Base-by-base conservation (phyloP, 2,797 vertebrate species). In the Kryptopterus vitreolus region DNA sequence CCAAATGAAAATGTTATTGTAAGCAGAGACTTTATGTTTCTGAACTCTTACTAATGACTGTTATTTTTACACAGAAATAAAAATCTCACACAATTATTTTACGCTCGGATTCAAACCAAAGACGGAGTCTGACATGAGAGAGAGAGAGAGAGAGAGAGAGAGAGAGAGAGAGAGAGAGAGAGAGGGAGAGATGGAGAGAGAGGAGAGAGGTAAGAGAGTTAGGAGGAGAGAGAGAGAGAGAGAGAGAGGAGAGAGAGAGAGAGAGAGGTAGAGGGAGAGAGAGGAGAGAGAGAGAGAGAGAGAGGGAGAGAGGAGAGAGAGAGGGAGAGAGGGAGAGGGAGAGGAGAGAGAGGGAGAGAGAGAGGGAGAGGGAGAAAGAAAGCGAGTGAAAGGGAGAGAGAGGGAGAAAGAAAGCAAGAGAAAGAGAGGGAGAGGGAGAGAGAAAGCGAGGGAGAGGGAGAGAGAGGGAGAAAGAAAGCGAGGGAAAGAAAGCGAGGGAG, bases 21-120 rank as follows among this genome's bases (percentile, higher is more conserved):
- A 76, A 43, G 18, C 53, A 59, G 24, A 71, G 18, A 18, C 38
- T 79, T 8, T 8, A 13, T 46, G 26, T 26, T 69, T 52, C 63
- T 59, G 16, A 38, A n/a, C 33, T 76, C 1, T 50, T 22, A 76
- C 63, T 69, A 50, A 75, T 69, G 52, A 35, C 38, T 74, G 70
- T 81, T 81, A 52, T 81, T 81, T 76, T 59, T 65, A 82, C 33
- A 7, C 24, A 50, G 62, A 57, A 65, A 81, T 80, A 80, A 80
- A 78, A 83, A 52, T 46, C 57, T 78, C 55, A 61, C 46, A 61
- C 46, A 18, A 66, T 84, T 55, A 70, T 78, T 70, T 75, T 61
- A 69, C 13, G 48, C 38, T 74, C 62, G 50, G 46, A 76, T 57
- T 57, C 20, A 12, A 52, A 76, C 72, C 72, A 68, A 76, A 59